These are phyloP conservation scores for Colius striatus DNA, from an alignment of 2,113 vertebrate genomes.

Conservation along the genomic window DNA sequence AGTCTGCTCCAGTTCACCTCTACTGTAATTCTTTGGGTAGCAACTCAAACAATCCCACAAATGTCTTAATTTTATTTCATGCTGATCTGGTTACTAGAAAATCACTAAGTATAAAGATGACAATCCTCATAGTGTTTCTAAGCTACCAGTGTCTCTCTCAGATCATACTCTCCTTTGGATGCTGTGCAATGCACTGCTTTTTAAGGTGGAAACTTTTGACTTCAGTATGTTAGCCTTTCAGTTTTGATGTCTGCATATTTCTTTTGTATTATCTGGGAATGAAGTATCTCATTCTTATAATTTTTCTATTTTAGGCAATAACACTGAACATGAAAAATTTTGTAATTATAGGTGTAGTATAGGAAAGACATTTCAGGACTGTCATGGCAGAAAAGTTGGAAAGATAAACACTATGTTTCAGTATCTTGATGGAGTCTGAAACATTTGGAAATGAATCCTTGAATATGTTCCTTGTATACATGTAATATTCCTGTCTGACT, in stretches of 20 bases:
- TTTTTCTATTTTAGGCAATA: not conserved
- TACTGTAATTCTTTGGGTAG: not conserved
- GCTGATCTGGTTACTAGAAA: not conserved
- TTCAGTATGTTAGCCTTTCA: not conserved
- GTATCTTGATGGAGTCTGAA: not conserved
- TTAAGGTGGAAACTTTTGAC: not conserved
- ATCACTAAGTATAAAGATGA: not conserved
- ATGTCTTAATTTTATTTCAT: not conserved
- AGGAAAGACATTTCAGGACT: not conserved
- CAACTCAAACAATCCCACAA: not conserved
- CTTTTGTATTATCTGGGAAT: not conserved
- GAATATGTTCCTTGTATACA: not conserved
- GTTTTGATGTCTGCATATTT: not conserved
- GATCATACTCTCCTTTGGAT: not conserved
- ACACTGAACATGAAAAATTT: not conserved
- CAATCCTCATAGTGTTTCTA: not conserved
- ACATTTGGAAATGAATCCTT: not conserved
- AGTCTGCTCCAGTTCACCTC: not conserved
- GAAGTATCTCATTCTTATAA: not conserved
- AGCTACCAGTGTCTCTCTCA: not conserved
- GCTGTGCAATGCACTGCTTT: not conserved
- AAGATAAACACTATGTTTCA: not conserved
- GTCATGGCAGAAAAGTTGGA: not conserved
- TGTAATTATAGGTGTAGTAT: not conserved
- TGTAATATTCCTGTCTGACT: not conserved